phyloP scores from a whole-genome alignment of 2,113 vertebrate species.

The Notothenia rossii region DNA sequence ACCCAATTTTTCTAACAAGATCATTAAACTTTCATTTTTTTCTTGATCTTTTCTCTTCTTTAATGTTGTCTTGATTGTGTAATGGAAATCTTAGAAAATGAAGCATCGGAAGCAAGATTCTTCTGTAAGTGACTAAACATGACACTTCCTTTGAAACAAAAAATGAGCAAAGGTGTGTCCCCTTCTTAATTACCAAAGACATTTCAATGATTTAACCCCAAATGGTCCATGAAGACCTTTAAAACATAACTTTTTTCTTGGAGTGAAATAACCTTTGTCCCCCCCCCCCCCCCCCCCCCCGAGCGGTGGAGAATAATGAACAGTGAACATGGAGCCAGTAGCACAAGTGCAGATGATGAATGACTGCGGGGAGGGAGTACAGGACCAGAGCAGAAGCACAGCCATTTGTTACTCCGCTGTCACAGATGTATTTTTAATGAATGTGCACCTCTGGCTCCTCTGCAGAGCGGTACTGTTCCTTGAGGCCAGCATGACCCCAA shows the following conservation, averaged over 20 bases:
- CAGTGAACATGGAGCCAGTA: constrained; percentile 46
- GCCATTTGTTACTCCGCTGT: constrained; percentile 78
- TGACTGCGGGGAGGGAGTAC: constrained; percentile 71
- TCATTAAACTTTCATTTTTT: constrained; percentile 71
- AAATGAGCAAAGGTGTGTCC: neutral
- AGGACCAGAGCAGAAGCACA: constrained; percentile 55
- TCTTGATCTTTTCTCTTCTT: constrained; percentile 36
- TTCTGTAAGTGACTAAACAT: neutral
- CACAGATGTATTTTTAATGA: constrained; percentile 85
- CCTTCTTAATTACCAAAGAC: constrained; percentile 11
- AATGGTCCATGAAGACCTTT: neutral
- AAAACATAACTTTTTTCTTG: constrained; percentile 24
- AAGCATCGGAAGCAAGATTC: neutral
- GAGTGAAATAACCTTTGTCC: constrained; percentile 47
- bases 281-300: neutral
- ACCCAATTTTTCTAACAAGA: constrained; percentile 56
- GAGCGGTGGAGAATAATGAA: constrained; percentile 68
- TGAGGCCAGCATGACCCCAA: constrained; percentile 68
- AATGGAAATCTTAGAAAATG: neutral
- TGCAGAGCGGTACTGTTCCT: constrained; percentile 61
- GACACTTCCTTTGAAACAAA: constrained; percentile 6
- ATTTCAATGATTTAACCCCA: constrained; percentile 1
- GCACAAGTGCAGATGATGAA: constrained; percentile 77
- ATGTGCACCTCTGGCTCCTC: constrained; percentile 74
- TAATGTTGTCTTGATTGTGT: constrained; percentile 42